A percentile compares a stretch with the other conserved stretches of the same genome.
These are phyloP conservation scores for Anhinga rufa DNA, from an alignment of 2,113 vertebrate genomes.

Conservation along the genomic window DNA sequence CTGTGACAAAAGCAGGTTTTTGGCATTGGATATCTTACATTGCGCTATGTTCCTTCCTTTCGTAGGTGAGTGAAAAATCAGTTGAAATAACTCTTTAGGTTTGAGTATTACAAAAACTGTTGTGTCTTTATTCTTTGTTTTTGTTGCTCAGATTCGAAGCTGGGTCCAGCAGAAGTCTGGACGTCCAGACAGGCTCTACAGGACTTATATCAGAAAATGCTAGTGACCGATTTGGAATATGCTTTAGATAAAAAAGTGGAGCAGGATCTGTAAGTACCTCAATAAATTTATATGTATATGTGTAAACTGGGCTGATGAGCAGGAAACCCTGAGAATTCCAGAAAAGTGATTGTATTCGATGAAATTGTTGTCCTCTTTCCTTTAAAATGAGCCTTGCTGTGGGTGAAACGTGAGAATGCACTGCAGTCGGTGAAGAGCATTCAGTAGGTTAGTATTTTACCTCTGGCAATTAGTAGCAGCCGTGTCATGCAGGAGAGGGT, in stretches of 20 bases:
- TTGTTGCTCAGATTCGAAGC: conserved; percentile 85
- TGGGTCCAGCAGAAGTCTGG: conserved; percentile 97
- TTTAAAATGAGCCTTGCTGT: neutral
- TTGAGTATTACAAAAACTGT: neutral
- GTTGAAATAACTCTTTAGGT: neutral
- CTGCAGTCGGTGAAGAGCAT: neutral
- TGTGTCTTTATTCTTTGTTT: neutral
- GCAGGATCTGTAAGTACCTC: conserved; percentile 93
- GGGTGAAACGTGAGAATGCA: neutral
- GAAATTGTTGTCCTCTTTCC: neutral
- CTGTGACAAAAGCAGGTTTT: neutral
- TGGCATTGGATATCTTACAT: neutral
- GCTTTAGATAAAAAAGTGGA: conserved; percentile 99
- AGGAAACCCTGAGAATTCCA: neutral
- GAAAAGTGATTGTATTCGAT: neutral
- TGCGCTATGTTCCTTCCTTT: neutral
- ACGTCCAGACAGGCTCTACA: conserved; percentile 96
- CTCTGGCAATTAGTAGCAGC: neutral
- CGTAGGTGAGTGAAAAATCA: neutral
- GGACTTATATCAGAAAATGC: conserved; percentile 99
- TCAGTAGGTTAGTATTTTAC: neutral
- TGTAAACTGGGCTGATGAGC: neutral
- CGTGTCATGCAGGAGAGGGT: neutral
- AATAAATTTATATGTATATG: neutral
- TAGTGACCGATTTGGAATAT: conserved; percentile 97